Base-by-base conservation (phyloP, 2,797 vertebrate species). In the Darevskia nairensis region DNA sequence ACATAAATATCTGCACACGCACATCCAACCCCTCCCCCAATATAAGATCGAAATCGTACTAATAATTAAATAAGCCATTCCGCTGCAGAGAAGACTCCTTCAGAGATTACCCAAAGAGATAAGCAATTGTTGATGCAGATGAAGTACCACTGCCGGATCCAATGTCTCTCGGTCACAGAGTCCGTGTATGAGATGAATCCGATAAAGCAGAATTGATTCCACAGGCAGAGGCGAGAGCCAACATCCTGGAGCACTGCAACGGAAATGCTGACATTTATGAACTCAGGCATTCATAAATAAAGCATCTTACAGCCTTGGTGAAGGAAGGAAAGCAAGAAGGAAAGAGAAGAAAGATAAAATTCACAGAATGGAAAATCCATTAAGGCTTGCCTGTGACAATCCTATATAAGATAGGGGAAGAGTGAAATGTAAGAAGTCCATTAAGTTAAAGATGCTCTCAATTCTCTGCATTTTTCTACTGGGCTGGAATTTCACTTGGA, bases 261-360 rank as follows among this genome's bases (percentile, higher is more conserved):
- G 61, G 83, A 85, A 89, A 84, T 64, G 41, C 69, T 85, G 82
- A 85, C 76, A 85, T 85, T 80, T 74, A 89, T 80, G 82, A 85
- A 80, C 27, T 59, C 46, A 69, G 25, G 86, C 87, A 59, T 78
- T 69, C 74, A 78, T 69, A 88, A 88, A 88, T 72, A 88, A 83
- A 78, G n/a, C 81, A 27, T 64, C 71, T 76, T 82, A 44, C 71
- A 77, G 19, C 35, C 71, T 59, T 76, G 55, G 41, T n/a, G n/a
- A 50, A 13, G 23, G 29, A 55, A 66, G 46, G 81, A 19, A 8
- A 46, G 64, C 19, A 8, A 44, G 61, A 82, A 13, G 21, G 41
- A 82, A 10, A 80, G 15, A 80, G 7, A 13, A 44, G 29, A 66
- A 4, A 61, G 39, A 80, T 19, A 55, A 27, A 11, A 68, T 32